Conservation (phyloP, 2,113 vertebrate species). For the Sylvietta virens region DNA sequence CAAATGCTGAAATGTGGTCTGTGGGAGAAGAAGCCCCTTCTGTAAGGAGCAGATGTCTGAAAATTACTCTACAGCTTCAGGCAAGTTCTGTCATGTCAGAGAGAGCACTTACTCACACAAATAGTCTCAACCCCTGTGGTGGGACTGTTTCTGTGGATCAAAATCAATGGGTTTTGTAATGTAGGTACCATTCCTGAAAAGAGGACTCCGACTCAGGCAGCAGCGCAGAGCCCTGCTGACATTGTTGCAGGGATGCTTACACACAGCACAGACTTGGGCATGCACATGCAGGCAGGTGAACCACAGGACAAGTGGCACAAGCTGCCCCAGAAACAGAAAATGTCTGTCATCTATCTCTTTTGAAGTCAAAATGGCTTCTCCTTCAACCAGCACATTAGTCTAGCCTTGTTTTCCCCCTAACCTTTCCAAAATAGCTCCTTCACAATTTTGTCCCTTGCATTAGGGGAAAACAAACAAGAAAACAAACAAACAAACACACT, state of each 20-base stretch:
- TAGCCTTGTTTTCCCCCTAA: not conserved
- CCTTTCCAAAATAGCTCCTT: not conserved
- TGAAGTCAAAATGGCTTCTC: not conserved
- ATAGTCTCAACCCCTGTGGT: not conserved
- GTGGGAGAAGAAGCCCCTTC: not conserved
- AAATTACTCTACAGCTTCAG: constrained; percentile 31
- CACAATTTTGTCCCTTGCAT: not conserved
- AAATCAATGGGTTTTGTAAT: not conserved
- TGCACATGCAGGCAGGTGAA: not conserved
- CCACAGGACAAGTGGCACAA: not conserved
- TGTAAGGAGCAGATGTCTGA: constrained; percentile 36
- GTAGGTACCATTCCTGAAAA: not conserved
- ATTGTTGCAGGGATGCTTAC: fast-evolving
- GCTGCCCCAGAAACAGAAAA: not conserved
- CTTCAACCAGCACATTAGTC: not conserved
- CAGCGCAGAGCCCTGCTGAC: not conserved
- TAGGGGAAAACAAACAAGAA: not conserved
- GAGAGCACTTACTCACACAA: not conserved
- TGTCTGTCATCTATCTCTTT: not conserved
- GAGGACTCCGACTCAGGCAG: not conserved
- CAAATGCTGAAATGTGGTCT: not conserved
- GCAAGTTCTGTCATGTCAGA: constrained; percentile 36
- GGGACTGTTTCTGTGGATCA: not conserved
- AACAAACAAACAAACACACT: not conserved
- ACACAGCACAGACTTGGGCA: not conserved